These are phyloP conservation scores for Podocnemis expansa DNA, from an alignment of 2,113 vertebrate genomes.

Conservation along the genomic window DNA sequence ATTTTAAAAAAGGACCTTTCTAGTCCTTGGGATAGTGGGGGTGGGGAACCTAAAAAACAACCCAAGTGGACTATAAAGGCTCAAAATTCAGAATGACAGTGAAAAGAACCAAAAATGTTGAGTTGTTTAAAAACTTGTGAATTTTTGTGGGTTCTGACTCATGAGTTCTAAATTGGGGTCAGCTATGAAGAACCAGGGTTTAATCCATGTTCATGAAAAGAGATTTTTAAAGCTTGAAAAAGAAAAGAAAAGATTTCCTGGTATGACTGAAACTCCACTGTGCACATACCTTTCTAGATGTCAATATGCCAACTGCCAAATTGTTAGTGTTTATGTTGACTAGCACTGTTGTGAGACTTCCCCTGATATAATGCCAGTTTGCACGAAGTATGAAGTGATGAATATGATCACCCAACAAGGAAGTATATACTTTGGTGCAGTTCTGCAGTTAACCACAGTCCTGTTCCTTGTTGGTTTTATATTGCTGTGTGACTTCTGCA, in stretches of 20 bases:
- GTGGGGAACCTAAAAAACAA: neutral
- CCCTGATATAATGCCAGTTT: conserved; percentile 17
- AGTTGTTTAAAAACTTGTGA: neutral
- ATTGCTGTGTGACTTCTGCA: neutral
- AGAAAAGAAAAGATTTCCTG: neutral
- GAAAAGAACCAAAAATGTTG: neutral
- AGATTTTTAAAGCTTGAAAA: neutral
- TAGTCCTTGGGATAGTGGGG: neutral
- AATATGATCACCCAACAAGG: neutral
- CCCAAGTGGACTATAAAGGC: neutral
- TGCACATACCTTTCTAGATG: neutral
- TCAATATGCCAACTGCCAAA: neutral
- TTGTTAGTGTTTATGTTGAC: conserved; percentile 10
- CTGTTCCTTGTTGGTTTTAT: neutral
- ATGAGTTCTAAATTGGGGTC: neutral
- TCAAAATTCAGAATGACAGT: neutral
- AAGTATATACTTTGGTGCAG: conserved; percentile 15
- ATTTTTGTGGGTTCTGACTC: neutral
- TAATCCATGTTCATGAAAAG: neutral
- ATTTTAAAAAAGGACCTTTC: neutral
- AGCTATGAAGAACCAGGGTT: neutral
- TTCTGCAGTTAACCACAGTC: neutral
- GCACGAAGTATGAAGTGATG: neutral
- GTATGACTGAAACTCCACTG: neutral
- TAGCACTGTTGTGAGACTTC: conserved; percentile 22